Base-by-base conservation (phyloP, 2,888 invertebrate genomes). In the Cheilosia soror region DNA sequence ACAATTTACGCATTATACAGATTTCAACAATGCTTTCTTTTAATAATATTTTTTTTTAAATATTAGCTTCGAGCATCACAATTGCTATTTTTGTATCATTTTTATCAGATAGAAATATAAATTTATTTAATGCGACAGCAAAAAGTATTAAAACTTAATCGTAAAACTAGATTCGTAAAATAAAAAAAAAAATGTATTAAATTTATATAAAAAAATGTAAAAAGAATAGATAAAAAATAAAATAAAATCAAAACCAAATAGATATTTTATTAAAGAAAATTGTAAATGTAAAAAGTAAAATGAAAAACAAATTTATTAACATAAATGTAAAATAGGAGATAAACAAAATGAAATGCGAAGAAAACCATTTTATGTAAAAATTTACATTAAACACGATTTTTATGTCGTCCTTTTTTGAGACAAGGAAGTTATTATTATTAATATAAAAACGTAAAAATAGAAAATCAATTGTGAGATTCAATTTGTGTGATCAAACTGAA, bases 381-480 rank as follows among this genome's bases (percentile, higher is more conserved):
- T 77, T 65, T 78, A 78, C 83, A 83, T 72, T 66, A 53, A 53
- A 82, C 27, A 71, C 58, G 57, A 81, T 81, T 75, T 81, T 76
- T 62, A 85, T 57, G 80, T 76, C 81, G 76, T 85, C 51, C 81
- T 77, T 81, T 51, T 72, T 81, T 72, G 65, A 81, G 75, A 81
- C 81, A 85, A 85, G 81, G 85, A 85, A 81, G 69, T 81, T 77
- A 85, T 85, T 84, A 80, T 69, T 69, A 37, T 49, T 47, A 53
- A 47, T 51, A 49, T 44, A 63, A 55, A 29, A 42, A 55, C 66
- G 55, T 31, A 11, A 58, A 13, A n/a, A 72, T 37, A 65, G 25
- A 72, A 85, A 85, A 82, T 81, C 71, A 85, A 86, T 86, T 86
- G 86, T 86, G 86, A 86, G 73, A 86, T 82, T 86, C 77, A 82